phyloP scores from a whole-genome alignment of 2,888 invertebrate species.

The Chelonus formosanus region DNA sequence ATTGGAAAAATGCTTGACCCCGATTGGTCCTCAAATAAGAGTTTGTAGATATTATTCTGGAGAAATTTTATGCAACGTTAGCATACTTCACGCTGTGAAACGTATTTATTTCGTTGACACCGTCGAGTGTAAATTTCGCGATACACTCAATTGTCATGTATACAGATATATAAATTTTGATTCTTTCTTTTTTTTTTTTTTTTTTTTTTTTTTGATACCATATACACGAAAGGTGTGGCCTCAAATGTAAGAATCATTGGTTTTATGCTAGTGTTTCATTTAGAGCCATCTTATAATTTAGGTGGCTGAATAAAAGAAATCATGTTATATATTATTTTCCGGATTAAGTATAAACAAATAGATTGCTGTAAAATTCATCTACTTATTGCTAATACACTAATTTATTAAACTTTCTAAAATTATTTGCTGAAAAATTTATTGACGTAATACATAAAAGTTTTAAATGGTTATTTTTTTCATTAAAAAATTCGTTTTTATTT shows the following conservation, averaged over 20 bases:
- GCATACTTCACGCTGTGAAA: slow-evolving; percentile 15
- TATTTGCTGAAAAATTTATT: too few relatives aligned
- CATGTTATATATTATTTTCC: too few relatives aligned
- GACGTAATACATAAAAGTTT: too few relatives aligned
- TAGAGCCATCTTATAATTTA: too few relatives aligned
- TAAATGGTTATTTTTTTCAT: too few relatives aligned
- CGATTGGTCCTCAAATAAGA: slow-evolving; percentile 29
- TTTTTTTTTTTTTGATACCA: background rate
- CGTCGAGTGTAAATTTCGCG: slow-evolving; percentile 25
- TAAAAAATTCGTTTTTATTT: too few relatives aligned
- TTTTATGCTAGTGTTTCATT: background rate
- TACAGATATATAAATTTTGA: slow-evolving; percentile 18
- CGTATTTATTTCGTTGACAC: slow-evolving; percentile 30
- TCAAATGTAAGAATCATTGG: background rate
- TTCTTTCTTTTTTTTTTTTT: background rate
- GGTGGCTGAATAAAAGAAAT: too few relatives aligned
- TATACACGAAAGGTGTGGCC: slow-evolving; percentile 23
- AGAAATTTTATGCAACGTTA: slow-evolving; percentile 26
- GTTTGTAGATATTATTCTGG: slow-evolving; percentile 32
- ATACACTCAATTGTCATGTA: slow-evolving; percentile 22
- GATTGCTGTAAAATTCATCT: too few relatives aligned
- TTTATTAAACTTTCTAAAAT: too few relatives aligned
- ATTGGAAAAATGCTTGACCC: slow-evolving; percentile 32
- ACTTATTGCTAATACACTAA: too few relatives aligned
- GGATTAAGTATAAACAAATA: too few relatives aligned